phyloP scores from a whole-genome alignment of 2,888 invertebrate species.

The Branchipolynoe longqiensis region DNA sequence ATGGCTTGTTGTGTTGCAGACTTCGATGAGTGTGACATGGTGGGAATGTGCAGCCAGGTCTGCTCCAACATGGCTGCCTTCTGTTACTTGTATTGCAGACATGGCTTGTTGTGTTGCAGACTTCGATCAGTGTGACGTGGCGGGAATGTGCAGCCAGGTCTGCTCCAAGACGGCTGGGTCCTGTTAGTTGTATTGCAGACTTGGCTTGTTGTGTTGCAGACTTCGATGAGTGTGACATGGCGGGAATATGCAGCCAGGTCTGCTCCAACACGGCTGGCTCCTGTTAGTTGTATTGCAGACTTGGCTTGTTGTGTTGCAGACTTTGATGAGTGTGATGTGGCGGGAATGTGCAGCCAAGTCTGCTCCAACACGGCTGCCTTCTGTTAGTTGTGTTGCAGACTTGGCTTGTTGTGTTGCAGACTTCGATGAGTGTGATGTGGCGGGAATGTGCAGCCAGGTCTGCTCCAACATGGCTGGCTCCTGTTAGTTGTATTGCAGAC shows the following conservation, averaged over 20 bases:
- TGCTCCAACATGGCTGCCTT: slow-evolving; percentile 92
- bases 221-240: slow-evolving; percentile 89
- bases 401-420: slow-evolving; percentile 87
- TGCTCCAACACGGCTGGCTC: slow-evolving; percentile 92
- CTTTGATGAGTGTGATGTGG: slow-evolving; percentile 89
- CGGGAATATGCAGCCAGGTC: slow-evolving; percentile 93
- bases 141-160: slow-evolving; percentile 93
- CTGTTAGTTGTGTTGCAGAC: slow-evolving; percentile 91
- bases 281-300: slow-evolving; percentile 91
- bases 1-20: slow-evolving; percentile 87
- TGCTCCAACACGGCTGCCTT: slow-evolving; percentile 92
- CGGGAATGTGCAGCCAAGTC: slow-evolving; percentile 93
- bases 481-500: slow-evolving; percentile 91
- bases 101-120: slow-evolving; percentile 87
- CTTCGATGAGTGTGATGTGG: slow-evolving; percentile 89
- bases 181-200: slow-evolving; percentile 91
- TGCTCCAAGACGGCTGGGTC: slow-evolving; percentile 92
- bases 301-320: slow-evolving; percentile 87
- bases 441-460: slow-evolving; percentile 93
- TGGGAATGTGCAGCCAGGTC: slow-evolving; percentile 93
- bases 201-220: slow-evolving; percentile 87
- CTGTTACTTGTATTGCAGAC: slow-evolving; percentile 91
- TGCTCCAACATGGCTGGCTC: slow-evolving; percentile 92
- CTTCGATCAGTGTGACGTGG: slow-evolving; percentile 89
- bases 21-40: slow-evolving; percentile 89